Conservation (phyloP, 2,113 vertebrate species). For the Cairina moschata region DNA sequence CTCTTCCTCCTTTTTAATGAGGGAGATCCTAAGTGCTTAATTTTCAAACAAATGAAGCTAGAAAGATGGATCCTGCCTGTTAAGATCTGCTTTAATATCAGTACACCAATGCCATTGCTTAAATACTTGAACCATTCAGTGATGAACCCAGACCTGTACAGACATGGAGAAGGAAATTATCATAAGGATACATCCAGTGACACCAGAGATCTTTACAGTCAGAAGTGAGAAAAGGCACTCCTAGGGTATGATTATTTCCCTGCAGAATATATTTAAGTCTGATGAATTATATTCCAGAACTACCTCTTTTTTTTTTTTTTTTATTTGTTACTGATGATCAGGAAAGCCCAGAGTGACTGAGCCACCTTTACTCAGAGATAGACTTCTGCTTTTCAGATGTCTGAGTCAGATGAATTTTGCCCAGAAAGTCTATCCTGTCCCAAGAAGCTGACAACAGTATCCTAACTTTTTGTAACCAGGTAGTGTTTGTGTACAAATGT, state of each 20-base stretch:
- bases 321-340: rapidly evolving
- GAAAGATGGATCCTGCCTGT: not conserved
- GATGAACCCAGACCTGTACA: not conserved
- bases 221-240: not conserved
- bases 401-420: not conserved
- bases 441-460: not conserved
- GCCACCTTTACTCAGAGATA: not conserved
- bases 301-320: not conserved
- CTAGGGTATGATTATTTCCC: not conserved
- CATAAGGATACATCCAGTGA: not conserved
- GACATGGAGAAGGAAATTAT: not conserved
- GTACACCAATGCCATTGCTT: not conserved
- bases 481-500: not conserved
- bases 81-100: not conserved
- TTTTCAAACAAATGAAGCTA: not conserved
- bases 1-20: not conserved
- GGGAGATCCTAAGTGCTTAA: rapidly evolving
- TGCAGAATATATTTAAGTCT: not conserved
- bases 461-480: not conserved
- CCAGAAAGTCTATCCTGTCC: not conserved
- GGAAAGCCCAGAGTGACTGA: not conserved
- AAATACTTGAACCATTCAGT: not conserved
- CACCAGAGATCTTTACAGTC: not conserved
- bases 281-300: not conserved
- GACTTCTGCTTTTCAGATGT: not conserved